These are phyloP conservation scores for Diadumene lineata DNA, from an alignment of 92 coral and sea anemone genomes.

Conservation along the genomic window DNA sequence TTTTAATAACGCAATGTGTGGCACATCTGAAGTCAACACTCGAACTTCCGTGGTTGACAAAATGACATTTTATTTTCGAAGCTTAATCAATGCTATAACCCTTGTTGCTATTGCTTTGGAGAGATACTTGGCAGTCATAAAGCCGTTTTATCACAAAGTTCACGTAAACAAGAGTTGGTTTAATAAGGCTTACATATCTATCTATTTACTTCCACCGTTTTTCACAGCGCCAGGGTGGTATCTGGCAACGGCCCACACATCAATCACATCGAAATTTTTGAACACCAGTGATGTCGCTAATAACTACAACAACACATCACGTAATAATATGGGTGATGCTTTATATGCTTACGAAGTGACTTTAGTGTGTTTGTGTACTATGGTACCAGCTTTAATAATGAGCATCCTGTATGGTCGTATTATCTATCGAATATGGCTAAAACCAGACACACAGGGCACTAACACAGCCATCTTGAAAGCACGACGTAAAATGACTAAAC, in stretches of 20 bases:
- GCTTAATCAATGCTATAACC: neutral
- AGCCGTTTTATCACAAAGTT: constrained; percentile 32
- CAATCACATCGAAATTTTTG: too few species aligned
- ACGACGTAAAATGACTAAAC: constrained; percentile 32
- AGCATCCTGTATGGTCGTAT: constrained; percentile 22
- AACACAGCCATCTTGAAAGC: constrained; percentile 23
- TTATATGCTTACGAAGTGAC: constrained; percentile 5
- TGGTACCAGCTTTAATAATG: constrained; percentile 15
- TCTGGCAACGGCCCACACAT: too few species aligned
- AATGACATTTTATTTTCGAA: neutral
- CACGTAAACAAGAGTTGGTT: constrained; percentile 7
- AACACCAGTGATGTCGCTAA: too few species aligned
- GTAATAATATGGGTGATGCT: neutral
- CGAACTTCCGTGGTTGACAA: neutral
- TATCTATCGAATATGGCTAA: constrained; percentile 20
- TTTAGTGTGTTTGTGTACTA: constrained; percentile 1
- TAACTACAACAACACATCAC: too few species aligned
- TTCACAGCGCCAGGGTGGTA: neutral
- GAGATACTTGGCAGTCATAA: constrained; percentile 19
- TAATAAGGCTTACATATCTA: neutral
- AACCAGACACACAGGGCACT: constrained; percentile 15
- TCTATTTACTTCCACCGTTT: neutral
- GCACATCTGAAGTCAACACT: neutral
- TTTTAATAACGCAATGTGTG: neutral
- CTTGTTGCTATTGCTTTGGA: constrained; percentile 14